phyloP scores from a whole-genome alignment of 2,888 invertebrate genomes.

The Noctua pronuba region DNA sequence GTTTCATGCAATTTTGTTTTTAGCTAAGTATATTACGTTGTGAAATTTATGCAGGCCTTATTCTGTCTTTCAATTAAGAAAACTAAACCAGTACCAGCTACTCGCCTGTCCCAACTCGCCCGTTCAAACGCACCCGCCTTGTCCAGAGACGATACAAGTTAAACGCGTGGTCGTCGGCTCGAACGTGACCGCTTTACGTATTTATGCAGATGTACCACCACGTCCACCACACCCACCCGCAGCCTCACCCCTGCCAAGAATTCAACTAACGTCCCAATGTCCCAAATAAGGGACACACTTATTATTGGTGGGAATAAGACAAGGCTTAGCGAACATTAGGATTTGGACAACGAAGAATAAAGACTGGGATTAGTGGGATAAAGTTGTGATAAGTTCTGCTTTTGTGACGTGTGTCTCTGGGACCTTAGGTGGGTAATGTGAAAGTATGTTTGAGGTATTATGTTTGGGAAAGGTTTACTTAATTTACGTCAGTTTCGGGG shows the following conservation, averaged over 20 bases:
- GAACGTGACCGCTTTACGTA: slow-evolving; percentile 88
- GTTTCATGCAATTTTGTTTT: not conserved
- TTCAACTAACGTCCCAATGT: slow-evolving; percentile 82
- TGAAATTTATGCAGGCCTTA: not conserved
- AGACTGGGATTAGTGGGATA: slow-evolving; percentile 62
- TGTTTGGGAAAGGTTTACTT: not conserved
- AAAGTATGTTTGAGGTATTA: slow-evolving; percentile 34
- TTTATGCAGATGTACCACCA: slow-evolving; percentile 85
- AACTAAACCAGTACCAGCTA: slow-evolving; percentile 19
- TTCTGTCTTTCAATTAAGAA: not conserved
- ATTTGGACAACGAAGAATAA: slow-evolving; percentile 78
- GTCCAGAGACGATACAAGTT: slow-evolving; percentile 81
- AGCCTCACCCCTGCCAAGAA: slow-evolving; percentile 75
- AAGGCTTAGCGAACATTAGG: slow-evolving; percentile 76
- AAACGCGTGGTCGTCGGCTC: slow-evolving; percentile 79
- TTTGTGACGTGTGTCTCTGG: slow-evolving; percentile 46
- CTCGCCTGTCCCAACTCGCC: slow-evolving; percentile 49
- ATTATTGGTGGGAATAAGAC: slow-evolving; percentile 77
- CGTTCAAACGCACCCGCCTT: slow-evolving; percentile 65
- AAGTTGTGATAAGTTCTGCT: slow-evolving; percentile 60
- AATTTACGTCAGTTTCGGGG: not conserved
- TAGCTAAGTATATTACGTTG: not conserved
- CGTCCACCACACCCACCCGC: slow-evolving; percentile 60
- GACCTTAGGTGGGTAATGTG: slow-evolving; percentile 33
- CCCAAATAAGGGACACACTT: slow-evolving; percentile 74